Base-by-base conservation (phyloP, 2,113 vertebrate genomes). In the Cyanoderma ruficeps region DNA sequence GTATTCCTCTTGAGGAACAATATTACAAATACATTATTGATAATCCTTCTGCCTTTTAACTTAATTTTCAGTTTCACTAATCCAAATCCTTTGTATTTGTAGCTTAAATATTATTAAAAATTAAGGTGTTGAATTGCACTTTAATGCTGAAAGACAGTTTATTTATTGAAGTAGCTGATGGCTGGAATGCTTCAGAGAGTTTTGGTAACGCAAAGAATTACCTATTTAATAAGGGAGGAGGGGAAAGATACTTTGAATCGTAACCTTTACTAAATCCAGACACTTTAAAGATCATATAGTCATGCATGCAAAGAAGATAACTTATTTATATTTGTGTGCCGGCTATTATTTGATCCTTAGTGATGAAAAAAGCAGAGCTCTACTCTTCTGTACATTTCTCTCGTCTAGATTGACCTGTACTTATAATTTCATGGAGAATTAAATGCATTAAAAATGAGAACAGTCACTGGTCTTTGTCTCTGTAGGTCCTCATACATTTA, bases 391-490 rank as follows among this genome's bases (percentile, higher is more conserved):
- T 86, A 68, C 23, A 5, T 84, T 87, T 18, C 20, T 89, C 61
- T 84, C 57, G 61, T 78, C 31, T 79, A 64, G 42, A 59, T 30
- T 71, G 46, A 63, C 27, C 15, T 87, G 50, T 96, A n/a, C 56
- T 91, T 93, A 47, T 2, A 86, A n/a, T 25, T 93, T 63, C 9
- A 24, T 28, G 55, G 65, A 47, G 52, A 80, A 88, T 93, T 91
- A 90, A 90, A 88, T 94, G 17, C 31, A 13, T 88, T 77, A 52
- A 41, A 83, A 87, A 77, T 74, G 35, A 63, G 63, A 91, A 30
- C 46, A 90, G 68, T 94, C 50, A 17, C 18, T 91, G 63, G 21
- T 90, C 50, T 91, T 84, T 92, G 87, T 91, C 49, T 90, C 76
- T 47, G 55, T 83, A 61, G 23, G 22, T 91, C 15, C 13, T 87